A percentile compares a stretch with the other conserved stretches of the same genome.
phyloP scores from a whole-genome alignment of 2,888 invertebrate species.

The Synergus japonicus region DNA sequence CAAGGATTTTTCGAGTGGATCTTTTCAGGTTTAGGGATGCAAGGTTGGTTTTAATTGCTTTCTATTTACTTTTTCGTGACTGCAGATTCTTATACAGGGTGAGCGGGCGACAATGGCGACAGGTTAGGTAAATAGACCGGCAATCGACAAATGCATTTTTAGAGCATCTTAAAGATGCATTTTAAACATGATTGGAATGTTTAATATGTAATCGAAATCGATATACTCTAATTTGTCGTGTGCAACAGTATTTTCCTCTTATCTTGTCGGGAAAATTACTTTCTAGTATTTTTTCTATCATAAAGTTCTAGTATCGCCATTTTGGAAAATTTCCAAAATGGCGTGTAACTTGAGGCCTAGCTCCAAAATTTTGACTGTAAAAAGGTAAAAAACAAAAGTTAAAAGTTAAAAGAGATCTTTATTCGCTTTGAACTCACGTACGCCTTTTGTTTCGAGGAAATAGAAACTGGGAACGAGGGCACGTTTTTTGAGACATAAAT shows the following conservation, averaged over 20 bases:
- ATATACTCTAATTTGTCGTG: too few relatives aligned
- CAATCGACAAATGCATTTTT: too few relatives aligned
- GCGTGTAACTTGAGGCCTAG: too few relatives aligned
- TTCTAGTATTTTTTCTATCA: too few relatives aligned
- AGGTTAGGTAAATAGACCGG: not conserved
- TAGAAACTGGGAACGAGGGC: constrained; percentile 44
- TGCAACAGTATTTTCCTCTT: not conserved
- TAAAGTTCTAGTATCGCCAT: too few relatives aligned
- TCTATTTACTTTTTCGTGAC: not conserved
- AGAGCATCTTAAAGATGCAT: too few relatives aligned
- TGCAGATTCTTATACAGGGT: too few relatives aligned
- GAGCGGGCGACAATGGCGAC: too few relatives aligned
- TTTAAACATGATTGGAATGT: too few relatives aligned
- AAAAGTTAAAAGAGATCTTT: not conserved
- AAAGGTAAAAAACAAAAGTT: not conserved
- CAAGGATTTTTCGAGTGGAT: not conserved
- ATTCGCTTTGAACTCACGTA: constrained; percentile 47
- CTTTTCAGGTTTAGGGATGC: not conserved
- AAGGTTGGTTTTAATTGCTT: not conserved
- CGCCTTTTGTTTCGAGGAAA: constrained; percentile 46
- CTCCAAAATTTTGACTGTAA: too few relatives aligned
- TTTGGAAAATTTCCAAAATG: too few relatives aligned
- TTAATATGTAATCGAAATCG: too few relatives aligned
- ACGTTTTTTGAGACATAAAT: constrained; percentile 53
- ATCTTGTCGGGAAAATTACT: not conserved